Conservation (phyloP, 2,797 vertebrate genomes). For the Phrynocephalus vlangalii region DNA sequence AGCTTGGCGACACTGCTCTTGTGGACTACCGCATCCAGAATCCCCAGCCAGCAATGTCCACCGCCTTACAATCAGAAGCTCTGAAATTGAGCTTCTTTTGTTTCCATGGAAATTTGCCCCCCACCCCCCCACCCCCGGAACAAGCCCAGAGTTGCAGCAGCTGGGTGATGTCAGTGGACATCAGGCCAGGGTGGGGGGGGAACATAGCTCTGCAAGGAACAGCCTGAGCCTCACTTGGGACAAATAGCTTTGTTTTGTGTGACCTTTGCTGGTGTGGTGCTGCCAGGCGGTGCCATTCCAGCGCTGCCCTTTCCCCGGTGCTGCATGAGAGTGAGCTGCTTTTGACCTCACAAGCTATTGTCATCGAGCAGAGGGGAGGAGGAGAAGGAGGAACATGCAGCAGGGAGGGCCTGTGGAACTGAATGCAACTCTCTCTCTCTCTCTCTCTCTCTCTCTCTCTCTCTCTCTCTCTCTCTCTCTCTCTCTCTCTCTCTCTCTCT, state of each 20-base stretch:
- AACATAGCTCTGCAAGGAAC: background rate
- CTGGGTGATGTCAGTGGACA: background rate
- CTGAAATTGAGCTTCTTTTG: too few species aligned
- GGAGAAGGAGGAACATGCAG: background rate
- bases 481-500: too few species aligned
- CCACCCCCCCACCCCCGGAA: too few species aligned
- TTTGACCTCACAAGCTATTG: background rate
- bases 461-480: too few species aligned
- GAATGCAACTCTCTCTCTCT: background rate
- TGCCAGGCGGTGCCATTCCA: slow-evolving; percentile 33
- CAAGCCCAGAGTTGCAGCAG: background rate
- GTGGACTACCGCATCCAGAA: too few species aligned
- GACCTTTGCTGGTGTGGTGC: slow-evolving; percentile 8
- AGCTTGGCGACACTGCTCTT: too few species aligned
- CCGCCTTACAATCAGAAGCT: too few species aligned
- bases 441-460: too few species aligned
- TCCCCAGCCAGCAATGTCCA: too few species aligned
- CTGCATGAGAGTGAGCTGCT: background rate
- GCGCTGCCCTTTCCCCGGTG: background rate
- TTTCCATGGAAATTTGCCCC: too few species aligned
- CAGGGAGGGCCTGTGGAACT: background rate
- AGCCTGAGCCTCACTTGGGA: slow-evolving; percentile 13
- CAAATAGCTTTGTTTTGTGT: slow-evolving; percentile 1
- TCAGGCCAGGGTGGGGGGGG: too few species aligned
- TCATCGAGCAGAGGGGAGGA: background rate